phyloP scores from a whole-genome alignment of 2,113 vertebrate species.

The Pseudorhombus dupliciocellatus region DNA sequence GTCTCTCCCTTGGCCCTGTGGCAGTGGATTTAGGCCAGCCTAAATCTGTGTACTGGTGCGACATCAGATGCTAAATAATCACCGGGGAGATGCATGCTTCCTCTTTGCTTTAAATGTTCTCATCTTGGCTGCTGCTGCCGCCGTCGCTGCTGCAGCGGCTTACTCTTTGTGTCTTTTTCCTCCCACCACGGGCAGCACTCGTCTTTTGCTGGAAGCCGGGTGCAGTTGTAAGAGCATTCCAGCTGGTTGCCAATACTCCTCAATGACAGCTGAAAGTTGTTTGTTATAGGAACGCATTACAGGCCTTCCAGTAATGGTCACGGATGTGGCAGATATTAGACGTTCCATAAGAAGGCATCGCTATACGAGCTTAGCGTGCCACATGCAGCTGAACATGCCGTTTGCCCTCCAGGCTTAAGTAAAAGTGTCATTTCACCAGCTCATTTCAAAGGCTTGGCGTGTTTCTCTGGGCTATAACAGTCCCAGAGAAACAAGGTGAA shows the following conservation, averaged over 20 bases:
- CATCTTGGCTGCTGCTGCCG: conserved; percentile 42
- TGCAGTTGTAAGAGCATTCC: conserved; percentile 28
- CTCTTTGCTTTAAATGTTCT: conserved; percentile 59
- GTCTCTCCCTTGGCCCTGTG: conserved; percentile 58
- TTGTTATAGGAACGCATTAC: conserved; percentile 8
- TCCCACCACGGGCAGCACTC: conserved; percentile 43
- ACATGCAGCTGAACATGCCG: conserved; percentile 25
- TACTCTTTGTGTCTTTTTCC: conserved; percentile 46
- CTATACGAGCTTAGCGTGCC: conserved; percentile 4
- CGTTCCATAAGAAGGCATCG: conserved; percentile 32
- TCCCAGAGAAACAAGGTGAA: conserved; percentile 60
- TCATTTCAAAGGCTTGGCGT: conserved; percentile 58
- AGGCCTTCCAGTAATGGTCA: conserved; percentile 11
- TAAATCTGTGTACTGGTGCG: conserved; percentile 64
- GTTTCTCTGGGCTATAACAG: conserved; percentile 56
- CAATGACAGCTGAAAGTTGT: conserved; percentile 31
- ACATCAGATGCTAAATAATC: conserved; percentile 66
- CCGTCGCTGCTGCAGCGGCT: conserved; percentile 37
- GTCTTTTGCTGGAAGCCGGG: conserved; percentile 25
- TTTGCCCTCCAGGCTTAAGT: conserved; percentile 45
- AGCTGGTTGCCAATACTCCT: conserved; percentile 13
- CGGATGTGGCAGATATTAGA: conserved; percentile 1
- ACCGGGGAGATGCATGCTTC: conserved; percentile 61
- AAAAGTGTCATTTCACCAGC: conserved; percentile 50
- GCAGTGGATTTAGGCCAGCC: conserved; percentile 71